These are phyloP conservation scores for Sphecodes monilicornis DNA, from an alignment of 2,888 invertebrate genomes.

Conservation along the genomic window DNA sequence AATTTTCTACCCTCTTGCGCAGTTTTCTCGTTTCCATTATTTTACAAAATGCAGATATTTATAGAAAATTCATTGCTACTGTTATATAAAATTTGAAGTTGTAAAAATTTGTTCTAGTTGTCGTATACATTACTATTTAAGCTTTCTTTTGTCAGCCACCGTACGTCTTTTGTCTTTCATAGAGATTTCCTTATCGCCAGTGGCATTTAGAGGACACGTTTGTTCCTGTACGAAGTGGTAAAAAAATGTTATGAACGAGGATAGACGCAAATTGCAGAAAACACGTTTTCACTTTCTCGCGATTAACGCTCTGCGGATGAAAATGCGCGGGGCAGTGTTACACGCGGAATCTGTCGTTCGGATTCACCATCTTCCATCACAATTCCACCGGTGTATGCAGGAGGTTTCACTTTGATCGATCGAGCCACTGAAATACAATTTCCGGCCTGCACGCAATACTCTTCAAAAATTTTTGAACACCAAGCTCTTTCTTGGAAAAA, in stretches of 20 bases:
- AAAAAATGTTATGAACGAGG: conserved; percentile 28
- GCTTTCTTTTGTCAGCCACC: neutral
- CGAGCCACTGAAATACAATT: conserved; percentile 3
- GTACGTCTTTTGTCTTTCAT: neutral
- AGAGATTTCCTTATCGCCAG: conserved; percentile 25
- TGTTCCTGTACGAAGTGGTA: conserved; percentile 23
- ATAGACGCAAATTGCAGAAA: conserved; percentile 22
- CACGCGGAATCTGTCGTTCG: conserved; percentile 28
- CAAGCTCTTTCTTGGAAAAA: neutral
- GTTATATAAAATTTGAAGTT: no score
- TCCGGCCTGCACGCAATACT: neutral
- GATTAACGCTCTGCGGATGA: conserved; percentile 46
- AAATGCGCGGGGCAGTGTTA: conserved; percentile 30
- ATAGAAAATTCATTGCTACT: no score
- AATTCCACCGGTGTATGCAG: neutral
- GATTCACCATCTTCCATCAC: conserved; percentile 15
- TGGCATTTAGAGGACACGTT: conserved; percentile 10
- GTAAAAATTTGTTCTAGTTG: no score
- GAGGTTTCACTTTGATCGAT: conserved; percentile 26
- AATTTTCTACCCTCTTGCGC: no score
- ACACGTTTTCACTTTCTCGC: conserved; percentile 58
- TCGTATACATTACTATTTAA: no score
- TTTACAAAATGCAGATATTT: no score
- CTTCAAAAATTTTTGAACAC: neutral
- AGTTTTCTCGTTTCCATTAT: no score